phyloP scores from a whole-genome alignment of 2,888 invertebrate genomes.

The Metacarcinus magister region DNA sequence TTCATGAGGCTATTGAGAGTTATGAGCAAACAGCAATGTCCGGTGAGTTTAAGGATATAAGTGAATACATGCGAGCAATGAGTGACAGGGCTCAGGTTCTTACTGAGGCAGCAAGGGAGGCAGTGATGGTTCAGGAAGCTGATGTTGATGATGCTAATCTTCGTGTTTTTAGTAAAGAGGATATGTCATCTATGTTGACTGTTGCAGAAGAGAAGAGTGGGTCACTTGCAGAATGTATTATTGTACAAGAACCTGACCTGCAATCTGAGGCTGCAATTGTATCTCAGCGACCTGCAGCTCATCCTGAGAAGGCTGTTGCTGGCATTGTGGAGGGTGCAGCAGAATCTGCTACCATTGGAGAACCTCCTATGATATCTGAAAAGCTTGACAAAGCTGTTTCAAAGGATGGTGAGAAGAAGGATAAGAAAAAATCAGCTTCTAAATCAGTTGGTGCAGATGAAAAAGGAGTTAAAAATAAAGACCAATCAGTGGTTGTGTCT shows the following conservation, averaged over 20 bases:
- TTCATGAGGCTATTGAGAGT: constrained; percentile 72
- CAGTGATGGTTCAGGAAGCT: constrained; percentile 78
- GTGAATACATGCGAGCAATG: constrained; percentile 68
- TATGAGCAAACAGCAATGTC: constrained; percentile 76
- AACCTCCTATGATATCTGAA: constrained; percentile 74
- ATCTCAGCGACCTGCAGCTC: constrained; percentile 69
- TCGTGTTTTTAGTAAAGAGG: constrained; percentile 69
- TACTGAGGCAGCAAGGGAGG: constrained; percentile 74
- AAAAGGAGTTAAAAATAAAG: constrained; percentile 81
- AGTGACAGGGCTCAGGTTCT: constrained; percentile 77
- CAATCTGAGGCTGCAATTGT: constrained; percentile 77
- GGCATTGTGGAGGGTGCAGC: constrained; percentile 78
- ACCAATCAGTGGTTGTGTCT: constrained; percentile 66
- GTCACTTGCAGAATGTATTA: constrained; percentile 76
- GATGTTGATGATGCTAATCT: constrained; percentile 77
- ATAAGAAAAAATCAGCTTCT: constrained; percentile 79
- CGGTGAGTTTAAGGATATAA: constrained; percentile 73
- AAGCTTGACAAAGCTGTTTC: constrained; percentile 35
- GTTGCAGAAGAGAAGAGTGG: constrained; percentile 73
- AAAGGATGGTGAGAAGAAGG: constrained; percentile 65
- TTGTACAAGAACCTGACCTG: constrained; percentile 77
- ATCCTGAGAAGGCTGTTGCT: constrained; percentile 76
- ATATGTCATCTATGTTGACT: constrained; percentile 70
- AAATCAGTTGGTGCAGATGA: constrained; percentile 65
- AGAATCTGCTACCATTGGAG: constrained; percentile 75